Percentiles rank a stretch among this genome's conserved stretches.
Evolutionary conservation across 1,140 invertebrate species (phyloP).

Genomic region (Acyrthosiphon pisum): DNA sequence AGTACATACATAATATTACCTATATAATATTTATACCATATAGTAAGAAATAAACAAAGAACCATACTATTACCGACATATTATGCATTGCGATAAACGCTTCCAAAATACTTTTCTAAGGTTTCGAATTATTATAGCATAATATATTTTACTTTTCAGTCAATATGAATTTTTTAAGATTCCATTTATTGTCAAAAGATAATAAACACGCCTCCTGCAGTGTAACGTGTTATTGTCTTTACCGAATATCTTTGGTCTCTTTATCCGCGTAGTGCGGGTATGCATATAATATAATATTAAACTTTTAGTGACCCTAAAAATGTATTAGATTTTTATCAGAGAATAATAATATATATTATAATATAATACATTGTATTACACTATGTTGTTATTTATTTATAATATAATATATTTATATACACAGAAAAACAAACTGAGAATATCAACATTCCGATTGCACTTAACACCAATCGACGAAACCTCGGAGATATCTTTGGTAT

Average conservation of each 20-base stretch:
- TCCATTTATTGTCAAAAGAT: background rate
- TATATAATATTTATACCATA: background rate
- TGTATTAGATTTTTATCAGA: background rate
- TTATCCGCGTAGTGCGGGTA: background rate
- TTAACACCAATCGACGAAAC: background rate
- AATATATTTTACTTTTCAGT: background rate
- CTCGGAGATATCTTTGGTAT: conserved; percentile 14
- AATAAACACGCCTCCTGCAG: background rate
- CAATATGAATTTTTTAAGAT: background rate
- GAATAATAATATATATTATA: background rate
- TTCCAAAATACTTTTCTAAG: background rate
- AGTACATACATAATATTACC: too few relatives aligned
- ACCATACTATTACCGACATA: background rate
- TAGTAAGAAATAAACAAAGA: too few relatives aligned
- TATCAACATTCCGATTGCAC: conserved; percentile 19
- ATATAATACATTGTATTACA: background rate
- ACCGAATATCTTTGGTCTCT: background rate
- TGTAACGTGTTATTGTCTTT: background rate
- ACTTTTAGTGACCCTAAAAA: background rate
- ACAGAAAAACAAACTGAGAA: background rate
- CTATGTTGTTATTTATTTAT: conserved; percentile 10
- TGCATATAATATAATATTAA: background rate
- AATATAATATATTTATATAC: background rate
- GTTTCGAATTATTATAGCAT: background rate
- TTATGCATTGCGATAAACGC: background rate